Percentiles rank a stretch among this genome's conserved stretches.
phyloP scores from a whole-genome alignment of 64 coral and sea anemone genomes.

The Anthopleura sola region DNA sequence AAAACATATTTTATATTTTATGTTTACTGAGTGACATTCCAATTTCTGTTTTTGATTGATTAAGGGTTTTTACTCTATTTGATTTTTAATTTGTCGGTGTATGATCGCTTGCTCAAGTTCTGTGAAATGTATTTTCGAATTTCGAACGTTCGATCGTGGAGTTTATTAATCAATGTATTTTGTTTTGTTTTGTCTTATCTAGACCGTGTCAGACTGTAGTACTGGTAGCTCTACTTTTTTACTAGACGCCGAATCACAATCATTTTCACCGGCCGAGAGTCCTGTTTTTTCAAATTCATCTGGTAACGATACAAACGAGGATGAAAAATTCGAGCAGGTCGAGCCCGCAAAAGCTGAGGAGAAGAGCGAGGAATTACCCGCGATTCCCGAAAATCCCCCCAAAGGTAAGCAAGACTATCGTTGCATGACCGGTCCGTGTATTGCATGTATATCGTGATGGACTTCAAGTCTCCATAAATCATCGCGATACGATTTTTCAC shows the following conservation, averaged over 20 bases:
- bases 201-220: slow-evolving; percentile 24
- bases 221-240: slow-evolving; percentile 19
- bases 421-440: neutral
- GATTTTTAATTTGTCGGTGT: neutral
- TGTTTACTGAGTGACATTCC: neutral
- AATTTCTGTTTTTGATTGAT: neutral
- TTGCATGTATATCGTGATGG: neutral
- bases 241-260: neutral
- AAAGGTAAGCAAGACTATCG: neutral
- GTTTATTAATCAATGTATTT: neutral
- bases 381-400: slow-evolving; percentile 17
- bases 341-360: neutral
- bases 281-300: neutral
- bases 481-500: neutral
- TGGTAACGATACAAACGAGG: neutral
- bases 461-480: neutral
- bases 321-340: neutral
- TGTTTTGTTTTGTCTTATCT: neutral
- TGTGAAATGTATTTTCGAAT: slow-evolving; percentile 1
- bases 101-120: neutral
- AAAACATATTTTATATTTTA: neutral
- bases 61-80: neutral
- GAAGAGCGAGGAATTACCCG: neutral
- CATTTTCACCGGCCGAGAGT: neutral
- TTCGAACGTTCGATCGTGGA: neutral